Conservation (phyloP, 1,140 invertebrate genomes). For the Brachionus rubens region DNA sequence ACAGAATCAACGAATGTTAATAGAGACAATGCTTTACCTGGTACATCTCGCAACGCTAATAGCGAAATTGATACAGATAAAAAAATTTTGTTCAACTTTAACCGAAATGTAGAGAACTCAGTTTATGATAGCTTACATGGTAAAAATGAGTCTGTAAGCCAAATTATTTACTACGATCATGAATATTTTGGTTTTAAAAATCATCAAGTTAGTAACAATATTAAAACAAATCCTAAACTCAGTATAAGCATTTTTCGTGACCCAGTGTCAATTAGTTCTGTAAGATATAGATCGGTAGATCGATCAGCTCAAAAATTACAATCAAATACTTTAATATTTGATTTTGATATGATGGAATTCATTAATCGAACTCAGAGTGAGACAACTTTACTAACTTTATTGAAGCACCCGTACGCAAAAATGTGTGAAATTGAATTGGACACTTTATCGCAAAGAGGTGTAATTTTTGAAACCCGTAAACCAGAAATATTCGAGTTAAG, state of each 20-base stretch:
- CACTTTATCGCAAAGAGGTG: neutral
- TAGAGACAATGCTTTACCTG: too few species aligned
- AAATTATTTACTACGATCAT: neutral
- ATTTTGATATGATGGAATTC: neutral
- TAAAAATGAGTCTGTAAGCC: neutral
- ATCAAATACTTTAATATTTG: neutral
- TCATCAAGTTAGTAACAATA: neutral
- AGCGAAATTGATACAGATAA: neutral
- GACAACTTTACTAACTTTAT: neutral
- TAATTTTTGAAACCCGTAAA: neutral
- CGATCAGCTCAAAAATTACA: neutral
- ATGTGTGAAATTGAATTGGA: neutral
- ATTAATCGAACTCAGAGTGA: neutral
- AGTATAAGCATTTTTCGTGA: neutral
- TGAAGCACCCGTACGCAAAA: neutral
- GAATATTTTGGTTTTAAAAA: neutral
- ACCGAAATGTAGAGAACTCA: neutral
- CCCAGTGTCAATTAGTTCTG: neutral
- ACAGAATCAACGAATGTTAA: too few species aligned
- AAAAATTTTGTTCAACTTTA: neutral
- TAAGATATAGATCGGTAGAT: neutral
- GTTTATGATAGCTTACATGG: neutral
- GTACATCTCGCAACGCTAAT: neutral
- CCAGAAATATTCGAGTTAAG: neutral
- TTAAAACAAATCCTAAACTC: neutral